phyloP scores from a whole-genome alignment of 2,888 invertebrate genomes.

The Ochropacha duplaris region DNA sequence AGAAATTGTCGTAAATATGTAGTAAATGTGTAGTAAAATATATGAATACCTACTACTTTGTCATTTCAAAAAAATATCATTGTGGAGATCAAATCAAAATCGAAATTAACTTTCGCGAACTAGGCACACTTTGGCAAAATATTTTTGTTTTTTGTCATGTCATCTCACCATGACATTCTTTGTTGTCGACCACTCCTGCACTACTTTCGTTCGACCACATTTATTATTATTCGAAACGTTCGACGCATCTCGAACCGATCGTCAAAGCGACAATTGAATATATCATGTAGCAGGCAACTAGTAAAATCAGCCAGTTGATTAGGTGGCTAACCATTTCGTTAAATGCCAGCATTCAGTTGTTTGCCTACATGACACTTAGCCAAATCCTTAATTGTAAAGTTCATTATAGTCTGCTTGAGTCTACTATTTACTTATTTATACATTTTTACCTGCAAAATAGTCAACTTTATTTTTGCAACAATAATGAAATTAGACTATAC shows the following conservation, averaged over 20 bases:
- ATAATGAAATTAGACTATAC: no score
- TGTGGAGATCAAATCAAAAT: background rate
- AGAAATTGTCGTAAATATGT: background rate
- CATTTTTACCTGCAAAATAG: background rate
- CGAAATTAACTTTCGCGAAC: background rate
- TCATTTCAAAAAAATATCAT: background rate
- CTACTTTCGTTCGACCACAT: no score
- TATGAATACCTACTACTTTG: background rate
- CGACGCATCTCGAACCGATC: background rate
- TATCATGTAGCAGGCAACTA: no score
- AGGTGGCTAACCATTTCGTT: no score
- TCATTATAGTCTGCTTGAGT: no score
- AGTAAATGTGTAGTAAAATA: background rate
- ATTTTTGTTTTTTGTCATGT: conserved; percentile 1
- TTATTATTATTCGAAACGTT: no score
- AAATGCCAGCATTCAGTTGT: no score
- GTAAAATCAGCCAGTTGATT: no score
- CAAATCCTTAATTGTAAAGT: no score
- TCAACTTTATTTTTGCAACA: no score
- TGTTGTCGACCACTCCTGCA: background rate
- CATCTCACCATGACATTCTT: background rate
- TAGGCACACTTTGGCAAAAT: conserved; percentile 6
- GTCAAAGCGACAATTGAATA: background rate
- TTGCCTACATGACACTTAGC: no score
- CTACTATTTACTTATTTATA: no score